Conservation (phyloP, 2,797 vertebrate species). For the Galago senegalensis region DNA sequence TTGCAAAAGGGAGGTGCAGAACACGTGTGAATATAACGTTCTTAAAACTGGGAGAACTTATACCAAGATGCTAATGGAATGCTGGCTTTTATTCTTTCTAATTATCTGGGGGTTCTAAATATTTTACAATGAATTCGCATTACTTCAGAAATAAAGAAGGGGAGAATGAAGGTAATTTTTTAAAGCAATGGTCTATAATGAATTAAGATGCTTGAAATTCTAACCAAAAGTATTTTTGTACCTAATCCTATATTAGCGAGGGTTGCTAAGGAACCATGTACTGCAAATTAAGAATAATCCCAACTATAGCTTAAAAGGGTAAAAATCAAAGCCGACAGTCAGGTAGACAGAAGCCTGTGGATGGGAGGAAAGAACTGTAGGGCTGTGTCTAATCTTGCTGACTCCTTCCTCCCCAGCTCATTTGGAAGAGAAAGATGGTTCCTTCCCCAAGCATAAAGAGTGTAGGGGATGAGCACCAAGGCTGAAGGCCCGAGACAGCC, state of each 20-base stretch:
- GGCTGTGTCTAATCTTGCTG: not conserved
- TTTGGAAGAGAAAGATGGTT: not conserved
- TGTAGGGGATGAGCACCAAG: accelerated
- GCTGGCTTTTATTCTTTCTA: not conserved
- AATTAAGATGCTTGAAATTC: constrained; percentile 67
- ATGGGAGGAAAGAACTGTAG: not conserved
- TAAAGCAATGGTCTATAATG: constrained; percentile 52
- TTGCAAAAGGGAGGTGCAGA: not conserved
- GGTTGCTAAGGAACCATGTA: constrained; percentile 77
- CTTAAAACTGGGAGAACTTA: not conserved
- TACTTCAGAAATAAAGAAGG: not conserved
- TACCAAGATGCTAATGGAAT: not conserved
- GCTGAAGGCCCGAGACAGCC: not conserved
- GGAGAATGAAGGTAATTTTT: not conserved
- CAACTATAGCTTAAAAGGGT: not conserved
- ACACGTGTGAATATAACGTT: not conserved
- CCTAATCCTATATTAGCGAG: constrained; percentile 51
- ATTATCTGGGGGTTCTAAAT: not conserved
- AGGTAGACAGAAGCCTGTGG: not conserved
- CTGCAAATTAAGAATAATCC: constrained; percentile 44
- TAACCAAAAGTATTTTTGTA: constrained; percentile 72
- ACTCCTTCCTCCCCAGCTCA: not conserved
- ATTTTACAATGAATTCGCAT: not conserved
- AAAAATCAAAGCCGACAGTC: not conserved
- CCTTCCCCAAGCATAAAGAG: not conserved